Evolutionary conservation across 64 coral and sea anemone species (phyloP), one percentile per base, ranked within the genome.

Genomic region (Exaiptasia diaphana): DNA sequence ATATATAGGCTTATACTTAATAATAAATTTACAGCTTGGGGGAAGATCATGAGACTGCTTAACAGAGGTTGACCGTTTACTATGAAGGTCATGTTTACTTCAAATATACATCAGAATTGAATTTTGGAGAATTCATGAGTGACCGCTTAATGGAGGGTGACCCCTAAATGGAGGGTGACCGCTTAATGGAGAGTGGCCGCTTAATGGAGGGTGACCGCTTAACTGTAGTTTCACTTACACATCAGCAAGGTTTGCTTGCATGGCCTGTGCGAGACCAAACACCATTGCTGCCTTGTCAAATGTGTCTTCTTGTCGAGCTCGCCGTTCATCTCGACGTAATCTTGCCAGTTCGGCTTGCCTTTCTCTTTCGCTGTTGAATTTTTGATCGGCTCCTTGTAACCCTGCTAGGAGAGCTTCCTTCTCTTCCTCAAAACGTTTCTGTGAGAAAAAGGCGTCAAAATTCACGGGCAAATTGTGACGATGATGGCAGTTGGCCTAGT

Each of bases 201-300:
- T n/a, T n/a, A n/a, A n/a, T n/a, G n/a, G n/a, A n/a, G n/a, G n/a
- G n/a, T n/a, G n/a, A n/a, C n/a, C n/a, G n/a, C n/a, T n/a, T n/a
- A n/a, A n/a, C n/a, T n/a, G n/a, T n/a, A n/a, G n/a, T n/a, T n/a
- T 65, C 0, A 83, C 90, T 92, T 74, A 99, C 95, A 76, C 73
- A 64, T 79, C 82, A 21, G 65, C 69, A 29, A 99, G 40, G 50
- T 92, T 92, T 36, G 90, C 76, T 77, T 99, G 90, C 42, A 87
- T 82, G 41, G 90, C 82, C 68, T 91, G 89, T 24, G 79, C 95
- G 7, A 94, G 79, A 2, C 86, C 91, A 77, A 94, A 70, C 5
- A 89, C 73, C 41, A 94, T 70, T 38, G 91, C 91, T 33, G 91
- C 87, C 28, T 61, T 75, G 36, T 89, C 79, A 72, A 94, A 94